Conservation (phyloP, 2,888 invertebrate species). For the Acanthosepion lycidas region DNA sequence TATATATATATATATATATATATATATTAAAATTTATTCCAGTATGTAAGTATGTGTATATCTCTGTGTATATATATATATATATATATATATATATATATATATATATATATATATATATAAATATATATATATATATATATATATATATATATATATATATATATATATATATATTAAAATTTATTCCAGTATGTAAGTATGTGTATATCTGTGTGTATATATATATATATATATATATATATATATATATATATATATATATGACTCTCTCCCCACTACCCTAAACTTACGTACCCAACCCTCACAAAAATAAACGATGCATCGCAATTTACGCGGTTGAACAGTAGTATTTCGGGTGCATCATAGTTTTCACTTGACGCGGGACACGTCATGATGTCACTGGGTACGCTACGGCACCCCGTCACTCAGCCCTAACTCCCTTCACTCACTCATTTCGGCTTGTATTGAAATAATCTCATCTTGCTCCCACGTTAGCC, state of each 20-base stretch:
- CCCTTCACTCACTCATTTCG: not conserved
- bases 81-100: slow-evolving; percentile 2
- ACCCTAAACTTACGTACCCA: not conserved
- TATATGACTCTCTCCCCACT: not conserved
- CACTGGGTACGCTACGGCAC: not conserved
- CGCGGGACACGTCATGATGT: not conserved
- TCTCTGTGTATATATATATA: not conserved
- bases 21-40: not conserved
- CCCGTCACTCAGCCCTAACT: not conserved
- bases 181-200: too few relatives aligned
- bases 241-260: slow-evolving; percentile 2
- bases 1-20: not conserved
- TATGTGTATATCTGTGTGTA: too few relatives aligned
- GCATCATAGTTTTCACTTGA: slow-evolving; percentile 7
- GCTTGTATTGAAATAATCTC: not conserved
- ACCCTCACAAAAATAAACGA: not conserved
- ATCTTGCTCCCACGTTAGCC: not conserved
- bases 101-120: not conserved
- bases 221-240: not conserved
- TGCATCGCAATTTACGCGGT: not conserved
- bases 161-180: not conserved
- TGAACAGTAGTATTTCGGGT: not conserved
- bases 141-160: not conserved
- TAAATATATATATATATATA: not conserved
- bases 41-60: too few relatives aligned